Conservation (phyloP, 2,888 invertebrate species). For the Taphrorychus bicolor region DNA sequence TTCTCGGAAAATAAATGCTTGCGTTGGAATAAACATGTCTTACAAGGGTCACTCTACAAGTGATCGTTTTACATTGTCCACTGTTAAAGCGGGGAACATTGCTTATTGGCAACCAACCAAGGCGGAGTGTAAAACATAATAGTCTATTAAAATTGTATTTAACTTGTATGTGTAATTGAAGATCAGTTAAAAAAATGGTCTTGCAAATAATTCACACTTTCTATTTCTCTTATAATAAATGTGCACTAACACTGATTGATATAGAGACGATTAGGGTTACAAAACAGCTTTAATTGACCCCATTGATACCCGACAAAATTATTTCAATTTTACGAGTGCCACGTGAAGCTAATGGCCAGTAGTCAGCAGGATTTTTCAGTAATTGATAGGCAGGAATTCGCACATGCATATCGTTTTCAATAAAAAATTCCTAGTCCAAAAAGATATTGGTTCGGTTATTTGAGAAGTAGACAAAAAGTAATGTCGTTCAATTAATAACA, state of each 20-base stretch:
- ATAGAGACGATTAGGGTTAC: neutral
- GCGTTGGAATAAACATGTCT: conserved; percentile 14
- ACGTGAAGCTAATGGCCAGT: conserved; percentile 2
- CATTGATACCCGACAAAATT: neutral
- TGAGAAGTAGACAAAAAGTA: conserved; percentile 12
- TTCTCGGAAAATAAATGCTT: conserved; percentile 21
- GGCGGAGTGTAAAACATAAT: too few species aligned
- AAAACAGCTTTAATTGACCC: neutral
- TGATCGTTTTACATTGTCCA: neutral
- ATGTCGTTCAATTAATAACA: conserved; percentile 20
- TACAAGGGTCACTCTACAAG: neutral
- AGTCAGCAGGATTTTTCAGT: conserved; percentile 21
- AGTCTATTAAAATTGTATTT: neutral
- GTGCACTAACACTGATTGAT: too few species aligned
- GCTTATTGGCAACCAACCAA: neutral
- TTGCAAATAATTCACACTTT: neutral
- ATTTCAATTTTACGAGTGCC: neutral
- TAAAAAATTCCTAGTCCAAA: too few species aligned
- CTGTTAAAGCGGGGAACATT: neutral
- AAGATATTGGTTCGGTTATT: too few species aligned
- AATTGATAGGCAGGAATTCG: too few species aligned
- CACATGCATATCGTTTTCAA: too few species aligned
- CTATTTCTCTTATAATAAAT: too few species aligned
- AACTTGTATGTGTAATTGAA: neutral
- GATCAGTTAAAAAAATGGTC: neutral